Evolutionary conservation across 2,797 vertebrate species (phyloP).

Genomic region (Semaprochilodus insignis): DNA sequence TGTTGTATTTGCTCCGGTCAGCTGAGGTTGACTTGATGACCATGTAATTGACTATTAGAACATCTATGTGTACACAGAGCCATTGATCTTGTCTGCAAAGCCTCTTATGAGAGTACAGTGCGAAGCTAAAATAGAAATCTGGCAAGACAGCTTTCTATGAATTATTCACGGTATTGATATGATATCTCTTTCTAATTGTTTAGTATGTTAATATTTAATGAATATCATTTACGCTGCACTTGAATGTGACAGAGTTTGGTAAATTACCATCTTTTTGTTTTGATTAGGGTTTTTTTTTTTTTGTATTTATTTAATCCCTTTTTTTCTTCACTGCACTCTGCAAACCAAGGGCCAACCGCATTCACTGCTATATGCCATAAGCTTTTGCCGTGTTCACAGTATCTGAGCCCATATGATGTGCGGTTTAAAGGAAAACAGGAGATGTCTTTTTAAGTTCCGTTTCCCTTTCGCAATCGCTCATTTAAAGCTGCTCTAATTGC

Average conservation of each 20-base stretch:
- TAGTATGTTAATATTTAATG: conserved; percentile 82
- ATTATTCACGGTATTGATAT: conserved; percentile 82
- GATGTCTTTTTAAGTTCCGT: neutral
- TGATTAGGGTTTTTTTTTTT: too few species aligned
- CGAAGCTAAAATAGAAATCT: conserved; percentile 70
- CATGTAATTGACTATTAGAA: conserved; percentile 35
- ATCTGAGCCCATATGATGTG: neutral
- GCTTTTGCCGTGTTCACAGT: neutral
- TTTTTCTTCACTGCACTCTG: neutral
- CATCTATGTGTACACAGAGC: conserved; percentile 40
- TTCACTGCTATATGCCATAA: neutral
- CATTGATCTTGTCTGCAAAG: conserved; percentile 55
- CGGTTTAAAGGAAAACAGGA: neutral
- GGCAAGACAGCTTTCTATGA: conserved; percentile 73
- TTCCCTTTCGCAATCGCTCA: neutral
- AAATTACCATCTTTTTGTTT: conserved; percentile 50
- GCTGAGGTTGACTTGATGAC: conserved; percentile 32
- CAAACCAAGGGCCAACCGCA: neutral
- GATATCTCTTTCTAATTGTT: conserved; percentile 81
- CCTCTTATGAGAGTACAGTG: conserved; percentile 65
- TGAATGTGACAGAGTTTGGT: conserved; percentile 69
- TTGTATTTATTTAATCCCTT: neutral
- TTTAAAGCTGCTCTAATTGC: conserved; percentile 20
- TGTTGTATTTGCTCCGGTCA: neutral
- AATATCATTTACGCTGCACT: conserved; percentile 71